These are phyloP conservation scores for Smittia aterrima DNA, from an alignment of 2,888 invertebrate genomes.

Conservation along the genomic window DNA sequence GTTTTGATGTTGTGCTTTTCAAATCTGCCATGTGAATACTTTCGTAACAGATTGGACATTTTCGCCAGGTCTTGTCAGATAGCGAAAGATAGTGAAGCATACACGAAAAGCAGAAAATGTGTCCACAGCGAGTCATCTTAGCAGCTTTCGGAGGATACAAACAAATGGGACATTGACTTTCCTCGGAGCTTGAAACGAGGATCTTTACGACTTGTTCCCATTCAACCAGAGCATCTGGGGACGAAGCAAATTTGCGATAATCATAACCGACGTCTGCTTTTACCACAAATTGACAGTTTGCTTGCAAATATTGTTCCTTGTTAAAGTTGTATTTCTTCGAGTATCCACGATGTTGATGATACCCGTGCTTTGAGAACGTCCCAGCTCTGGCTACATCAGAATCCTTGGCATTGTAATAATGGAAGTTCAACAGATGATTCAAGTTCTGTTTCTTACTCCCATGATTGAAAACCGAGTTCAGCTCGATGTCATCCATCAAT, in stretches of 20 bases:
- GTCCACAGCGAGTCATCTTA: constrained; percentile 92
- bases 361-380: constrained; percentile 45
- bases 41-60: constrained; percentile 92
- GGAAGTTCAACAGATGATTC: constrained; percentile 92
- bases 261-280: constrained; percentile 66
- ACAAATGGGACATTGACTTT: constrained; percentile 87
- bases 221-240: constrained; percentile 86
- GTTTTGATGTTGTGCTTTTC: constrained; percentile 56
- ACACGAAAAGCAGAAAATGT: constrained; percentile 95
- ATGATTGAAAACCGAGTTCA: constrained; percentile 77
- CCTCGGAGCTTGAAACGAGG: constrained; percentile 65
- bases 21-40: constrained; percentile 75
- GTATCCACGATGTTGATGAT: constrained; percentile 44
- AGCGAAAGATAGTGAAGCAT: constrained; percentile 87
- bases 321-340: constrained; percentile 69
- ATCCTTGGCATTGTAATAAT: constrained; percentile 68
- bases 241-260: constrained; percentile 71
- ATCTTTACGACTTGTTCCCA: constrained; percentile 94
- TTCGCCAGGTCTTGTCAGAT: constrained; percentile 76
- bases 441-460: constrained; percentile 90
- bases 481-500: constrained; percentile 62
- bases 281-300: constrained; percentile 96
- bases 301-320: constrained; percentile 91
- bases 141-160: constrained; percentile 81
- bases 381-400: constrained; percentile 47